Evolutionary conservation across 2,888 invertebrate species (phyloP), one percentile per base, ranked within the genome.

Genomic region (Saturnia pavonia): DNA sequence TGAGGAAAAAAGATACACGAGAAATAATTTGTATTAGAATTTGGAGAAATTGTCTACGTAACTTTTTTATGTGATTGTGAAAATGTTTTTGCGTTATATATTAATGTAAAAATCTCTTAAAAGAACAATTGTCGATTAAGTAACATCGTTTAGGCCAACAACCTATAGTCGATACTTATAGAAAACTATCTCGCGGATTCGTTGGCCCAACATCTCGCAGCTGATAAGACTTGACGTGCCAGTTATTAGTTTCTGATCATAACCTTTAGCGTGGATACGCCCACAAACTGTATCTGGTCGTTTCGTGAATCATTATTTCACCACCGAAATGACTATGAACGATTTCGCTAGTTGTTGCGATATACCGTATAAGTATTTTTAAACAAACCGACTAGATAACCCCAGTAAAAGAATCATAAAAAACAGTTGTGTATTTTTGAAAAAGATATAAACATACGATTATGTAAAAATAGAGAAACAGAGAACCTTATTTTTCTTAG

Each of bases 171-270:
- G 22, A 43, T 27, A 40, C n/a, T 34, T 34, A 34, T 2, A 6
- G 6, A 34, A 67, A 43, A 45, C 7, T 51, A 34, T 12, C 27
- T 45, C 67, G 68, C 70, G 9, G 12, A 72, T 72, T 79, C 70
- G 74, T 74, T 88, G 84, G 87, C 87, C 83, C 81, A 77, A 86
- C 85, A 80, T 82, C 82, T 80, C 80, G 74, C 81, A 79, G 76
- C 82, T 83, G 91, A 92, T 92, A 92, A 92, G 90, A 91, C 89
- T 84, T 91, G 87, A 86, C 89, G 91, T 88, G 90, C 85, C 86
- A 80, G 88, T 90, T 89, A 90, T 89, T 90, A 88, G 88, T 88
- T 90, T 85, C 88, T 86, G 89, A 90, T 91, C 91, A 86, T 78
- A 82, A 77, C 87, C 84, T 86, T 86, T 84, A 77, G 80, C 81